These are phyloP conservation scores for Cecidostiba fungosa DNA, from an alignment of 2,888 invertebrate species.

Conservation along the genomic window DNA sequence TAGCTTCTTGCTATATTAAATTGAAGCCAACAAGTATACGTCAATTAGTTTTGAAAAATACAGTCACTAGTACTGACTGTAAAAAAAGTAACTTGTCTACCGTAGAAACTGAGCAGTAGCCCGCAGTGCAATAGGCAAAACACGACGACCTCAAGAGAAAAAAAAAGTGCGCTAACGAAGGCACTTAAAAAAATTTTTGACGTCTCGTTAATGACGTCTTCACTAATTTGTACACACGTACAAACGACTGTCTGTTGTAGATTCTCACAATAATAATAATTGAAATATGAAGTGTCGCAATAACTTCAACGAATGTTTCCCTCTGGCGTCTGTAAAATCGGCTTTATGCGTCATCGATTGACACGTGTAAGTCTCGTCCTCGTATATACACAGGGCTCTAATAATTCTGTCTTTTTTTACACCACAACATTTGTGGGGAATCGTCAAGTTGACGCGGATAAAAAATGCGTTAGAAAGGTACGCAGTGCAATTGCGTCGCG, in stretches of 20 bases:
- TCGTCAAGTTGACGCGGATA: not conserved
- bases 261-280: not conserved
- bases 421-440: not conserved
- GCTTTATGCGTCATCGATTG: not conserved
- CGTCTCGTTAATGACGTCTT: conserved; percentile 24
- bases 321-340: not conserved
- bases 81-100: no score
- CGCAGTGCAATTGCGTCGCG: not conserved
- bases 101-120: no score
- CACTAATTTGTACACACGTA: not conserved
- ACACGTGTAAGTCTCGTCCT: not conserved
- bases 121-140: not conserved
- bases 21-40: no score
- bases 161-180: not conserved
- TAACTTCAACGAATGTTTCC: not conserved
- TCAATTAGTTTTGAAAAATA: no score
- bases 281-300: not conserved
- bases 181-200: not conserved
- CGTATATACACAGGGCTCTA: not conserved
- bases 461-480: conserved; percentile 19
- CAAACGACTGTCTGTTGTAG: not conserved
- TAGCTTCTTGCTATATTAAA: no score
- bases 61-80: no score
- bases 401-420: not conserved
- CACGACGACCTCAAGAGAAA: not conserved